Percentiles rank a stretch among this genome's conserved stretches.
phyloP scores from a whole-genome alignment of 2,113 vertebrate species.

The Cephalopholis sonnerati region DNA sequence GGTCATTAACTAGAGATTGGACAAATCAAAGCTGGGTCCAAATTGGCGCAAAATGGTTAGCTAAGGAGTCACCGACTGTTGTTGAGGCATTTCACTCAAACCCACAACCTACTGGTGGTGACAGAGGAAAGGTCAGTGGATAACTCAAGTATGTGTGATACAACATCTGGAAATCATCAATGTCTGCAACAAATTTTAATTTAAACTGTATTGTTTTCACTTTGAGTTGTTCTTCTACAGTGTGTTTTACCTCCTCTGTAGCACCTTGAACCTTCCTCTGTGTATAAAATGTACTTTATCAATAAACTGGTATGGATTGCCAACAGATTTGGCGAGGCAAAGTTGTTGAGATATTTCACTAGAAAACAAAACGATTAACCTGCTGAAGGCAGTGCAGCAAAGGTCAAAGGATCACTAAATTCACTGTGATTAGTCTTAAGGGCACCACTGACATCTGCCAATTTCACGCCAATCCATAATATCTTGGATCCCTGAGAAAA shows the following conservation, averaged over 20 bases:
- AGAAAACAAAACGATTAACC: background rate
- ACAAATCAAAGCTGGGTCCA: background rate
- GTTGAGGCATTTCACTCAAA: background rate
- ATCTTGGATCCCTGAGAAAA: background rate
- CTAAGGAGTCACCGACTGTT: no score
- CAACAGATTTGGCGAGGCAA: no score
- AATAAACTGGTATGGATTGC: no score
- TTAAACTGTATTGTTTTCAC: no score
- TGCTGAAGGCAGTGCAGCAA: background rate
- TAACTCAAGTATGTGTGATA: background rate
- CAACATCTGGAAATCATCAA: background rate
- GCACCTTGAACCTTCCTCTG: no score
- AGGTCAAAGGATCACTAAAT: no score
- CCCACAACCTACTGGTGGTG: background rate
- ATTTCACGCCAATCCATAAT: background rate
- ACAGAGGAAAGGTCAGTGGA: no score
- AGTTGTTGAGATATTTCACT: background rate
- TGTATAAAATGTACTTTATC: no score
- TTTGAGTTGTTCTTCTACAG: no score
- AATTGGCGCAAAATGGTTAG: background rate
- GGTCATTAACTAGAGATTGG: no score
- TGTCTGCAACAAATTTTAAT: background rate
- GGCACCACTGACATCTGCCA: background rate
- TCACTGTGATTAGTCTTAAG: no score
- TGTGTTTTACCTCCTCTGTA: no score